Evolutionary conservation across 1,140 invertebrate genomes (phyloP).

Genomic region (Drosophila fuyamai): DNA sequence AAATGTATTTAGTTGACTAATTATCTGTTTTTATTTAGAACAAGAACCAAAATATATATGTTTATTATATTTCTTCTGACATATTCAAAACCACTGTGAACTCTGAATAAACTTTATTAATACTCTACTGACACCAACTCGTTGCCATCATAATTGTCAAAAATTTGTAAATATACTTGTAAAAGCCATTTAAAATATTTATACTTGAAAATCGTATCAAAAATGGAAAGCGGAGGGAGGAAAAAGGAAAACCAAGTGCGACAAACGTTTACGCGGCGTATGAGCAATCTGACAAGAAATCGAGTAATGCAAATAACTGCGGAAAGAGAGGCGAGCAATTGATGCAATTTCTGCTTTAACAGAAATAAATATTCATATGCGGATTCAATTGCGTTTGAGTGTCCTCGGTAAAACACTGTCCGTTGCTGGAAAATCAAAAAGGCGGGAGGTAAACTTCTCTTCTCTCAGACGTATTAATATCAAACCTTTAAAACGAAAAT

Average conservation of each 20-base stretch:
- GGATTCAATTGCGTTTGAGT: conserved; percentile 43
- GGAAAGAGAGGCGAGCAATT: conserved; percentile 6
- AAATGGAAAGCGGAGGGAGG: neutral
- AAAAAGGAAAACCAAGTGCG: neutral
- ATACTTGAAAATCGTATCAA: conserved; percentile 54
- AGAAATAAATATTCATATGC: conserved; percentile 63
- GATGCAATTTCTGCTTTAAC: conserved; percentile 30
- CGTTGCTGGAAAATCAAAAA: neutral
- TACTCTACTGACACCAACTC: conserved; percentile 4
- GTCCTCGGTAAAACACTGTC: neutral
- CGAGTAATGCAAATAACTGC: conserved; percentile 28
- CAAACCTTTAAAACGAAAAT: neutral
- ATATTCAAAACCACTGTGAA: conserved; percentile 9
- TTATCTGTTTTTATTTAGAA: too few relatives aligned
- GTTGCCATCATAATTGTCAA: conserved; percentile 32
- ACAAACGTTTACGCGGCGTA: conserved; percentile 33
- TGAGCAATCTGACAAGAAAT: conserved; percentile 57
- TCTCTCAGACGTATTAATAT: neutral
- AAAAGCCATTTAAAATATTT: conserved; percentile 75
- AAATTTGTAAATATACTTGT: conserved; percentile 48
- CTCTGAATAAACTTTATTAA: conserved; percentile 3
- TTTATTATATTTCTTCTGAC: too few relatives aligned
- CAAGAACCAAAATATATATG: too few relatives aligned
- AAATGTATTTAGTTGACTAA: too few relatives aligned
- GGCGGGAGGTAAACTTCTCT: neutral